These are phyloP conservation scores for Drosophila melanosoma DNA, from an alignment of 2,888 invertebrate genomes.

Conservation along the genomic window DNA sequence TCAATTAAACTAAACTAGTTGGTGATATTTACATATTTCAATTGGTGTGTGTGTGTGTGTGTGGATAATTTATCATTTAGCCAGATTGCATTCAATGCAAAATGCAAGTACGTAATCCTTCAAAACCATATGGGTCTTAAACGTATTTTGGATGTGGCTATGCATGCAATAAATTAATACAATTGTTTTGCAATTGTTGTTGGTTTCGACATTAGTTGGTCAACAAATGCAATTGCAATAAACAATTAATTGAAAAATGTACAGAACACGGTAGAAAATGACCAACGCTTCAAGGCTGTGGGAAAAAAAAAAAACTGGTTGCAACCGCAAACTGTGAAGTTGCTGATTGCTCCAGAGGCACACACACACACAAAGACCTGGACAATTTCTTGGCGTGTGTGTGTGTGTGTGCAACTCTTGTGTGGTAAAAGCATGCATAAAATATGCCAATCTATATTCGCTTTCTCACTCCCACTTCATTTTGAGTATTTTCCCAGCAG, in stretches of 20 bases:
- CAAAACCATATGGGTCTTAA: constrained; percentile 26
- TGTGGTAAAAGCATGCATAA: constrained; percentile 74
- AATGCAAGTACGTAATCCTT: constrained; percentile 8
- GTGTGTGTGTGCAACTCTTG: constrained; percentile 30
- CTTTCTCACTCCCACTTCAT: neutral
- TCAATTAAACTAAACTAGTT: constrained; percentile 25
- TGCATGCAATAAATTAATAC: constrained; percentile 6
- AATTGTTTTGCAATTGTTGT: neutral
- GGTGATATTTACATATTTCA: constrained; percentile 25
- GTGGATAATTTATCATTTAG: constrained; percentile 26
- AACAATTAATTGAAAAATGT: constrained; percentile 62
- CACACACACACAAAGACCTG: constrained; percentile 2
- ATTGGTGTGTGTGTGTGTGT: no score
- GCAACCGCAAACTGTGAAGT: constrained; percentile 35
- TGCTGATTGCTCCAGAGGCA: constrained; percentile 34
- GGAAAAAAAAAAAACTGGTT: constrained; percentile 11
- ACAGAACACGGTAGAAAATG: constrained; percentile 24
- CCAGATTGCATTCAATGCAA: constrained; percentile 27
- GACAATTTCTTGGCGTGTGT: constrained; percentile 5
- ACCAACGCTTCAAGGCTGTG: neutral
- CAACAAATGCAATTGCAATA: constrained; percentile 36
- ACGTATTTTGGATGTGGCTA: constrained; percentile 10
- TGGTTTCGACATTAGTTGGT: constrained; percentile 20
- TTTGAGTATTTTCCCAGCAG: constrained; percentile 41
- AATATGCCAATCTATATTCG: constrained; percentile 71